These are phyloP conservation scores for Stenodema calcarata DNA, from an alignment of 2,888 invertebrate species.

Conservation along the genomic window DNA sequence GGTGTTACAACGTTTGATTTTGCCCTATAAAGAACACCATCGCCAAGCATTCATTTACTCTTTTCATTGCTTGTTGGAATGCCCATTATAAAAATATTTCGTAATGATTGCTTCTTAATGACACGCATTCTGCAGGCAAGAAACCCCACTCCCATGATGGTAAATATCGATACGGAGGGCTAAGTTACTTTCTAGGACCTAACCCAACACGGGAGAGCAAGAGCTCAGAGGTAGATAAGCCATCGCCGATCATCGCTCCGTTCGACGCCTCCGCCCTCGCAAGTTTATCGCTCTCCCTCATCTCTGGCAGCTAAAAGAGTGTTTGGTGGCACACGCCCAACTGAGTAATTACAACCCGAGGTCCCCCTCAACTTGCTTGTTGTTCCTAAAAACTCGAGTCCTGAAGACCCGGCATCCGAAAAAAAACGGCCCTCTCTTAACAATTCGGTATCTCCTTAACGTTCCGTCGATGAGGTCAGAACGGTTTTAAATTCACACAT, in stretches of 20 bases:
- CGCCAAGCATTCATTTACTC: background rate
- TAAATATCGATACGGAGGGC: background rate
- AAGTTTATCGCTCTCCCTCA: background rate
- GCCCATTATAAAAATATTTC: background rate
- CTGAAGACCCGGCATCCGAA: background rate
- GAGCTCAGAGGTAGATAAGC: background rate
- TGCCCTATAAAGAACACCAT: background rate
- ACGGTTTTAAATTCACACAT: slow-evolving; percentile 28
- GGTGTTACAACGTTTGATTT: background rate
- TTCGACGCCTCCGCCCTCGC: slow-evolving; percentile 11
- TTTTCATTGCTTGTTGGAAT: background rate
- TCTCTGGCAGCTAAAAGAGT: slow-evolving; percentile 4
- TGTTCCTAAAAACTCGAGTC: background rate
- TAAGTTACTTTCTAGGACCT: background rate
- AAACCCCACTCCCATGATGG: background rate
- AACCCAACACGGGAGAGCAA: background rate
- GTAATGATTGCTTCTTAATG: background rate
- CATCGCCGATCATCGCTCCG: slow-evolving; percentile 25
- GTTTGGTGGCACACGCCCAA: slow-evolving; percentile 40
- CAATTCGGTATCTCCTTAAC: background rate
- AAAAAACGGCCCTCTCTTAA: background rate
- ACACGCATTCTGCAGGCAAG: background rate
- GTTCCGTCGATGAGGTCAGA: slow-evolving; percentile 6
- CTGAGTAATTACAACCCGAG: slow-evolving; percentile 32
- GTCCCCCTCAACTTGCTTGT: slow-evolving; percentile 9